phyloP scores from a whole-genome alignment of 2,797 vertebrate species.

The Helarctos malayanus region DNA sequence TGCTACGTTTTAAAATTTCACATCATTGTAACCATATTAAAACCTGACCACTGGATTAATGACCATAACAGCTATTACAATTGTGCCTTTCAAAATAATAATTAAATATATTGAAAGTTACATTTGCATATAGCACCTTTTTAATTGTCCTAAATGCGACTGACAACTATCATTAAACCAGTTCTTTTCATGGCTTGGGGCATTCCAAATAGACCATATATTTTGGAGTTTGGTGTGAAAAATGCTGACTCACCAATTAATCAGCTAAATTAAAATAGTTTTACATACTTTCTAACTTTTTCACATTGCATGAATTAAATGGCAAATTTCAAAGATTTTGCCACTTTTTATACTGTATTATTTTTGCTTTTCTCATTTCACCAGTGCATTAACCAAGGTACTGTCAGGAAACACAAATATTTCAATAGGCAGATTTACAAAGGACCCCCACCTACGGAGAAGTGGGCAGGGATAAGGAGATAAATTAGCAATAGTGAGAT shows the following conservation, averaged over 20 bases:
- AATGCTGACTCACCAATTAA: neutral
- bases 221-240: neutral
- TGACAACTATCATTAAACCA: neutral
- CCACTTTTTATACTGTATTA: neutral
- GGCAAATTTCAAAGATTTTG: neutral
- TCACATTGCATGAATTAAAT: neutral
- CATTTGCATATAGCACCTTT: neutral
- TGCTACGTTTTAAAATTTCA: constrained; percentile 47
- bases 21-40: neutral
- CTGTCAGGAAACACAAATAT: neutral
- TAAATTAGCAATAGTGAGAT: neutral
- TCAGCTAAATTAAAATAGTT: neutral
- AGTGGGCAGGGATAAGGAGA: neutral
- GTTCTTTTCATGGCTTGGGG: neutral
- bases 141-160: constrained; percentile 21
- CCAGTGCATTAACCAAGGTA: neutral
- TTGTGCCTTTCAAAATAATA: constrained; percentile 38
- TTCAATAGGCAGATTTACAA: neutral
- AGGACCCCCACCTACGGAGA: neutral
- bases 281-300: neutral
- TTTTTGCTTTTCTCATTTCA: constrained; percentile 37
- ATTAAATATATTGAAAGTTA: constrained; percentile 44
- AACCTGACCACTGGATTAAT: neutral
- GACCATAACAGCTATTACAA: neutral
- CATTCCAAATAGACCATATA: neutral